Conservation (phyloP, 2,113 vertebrate genomes). For the Tragelaphus imberbis region DNA sequence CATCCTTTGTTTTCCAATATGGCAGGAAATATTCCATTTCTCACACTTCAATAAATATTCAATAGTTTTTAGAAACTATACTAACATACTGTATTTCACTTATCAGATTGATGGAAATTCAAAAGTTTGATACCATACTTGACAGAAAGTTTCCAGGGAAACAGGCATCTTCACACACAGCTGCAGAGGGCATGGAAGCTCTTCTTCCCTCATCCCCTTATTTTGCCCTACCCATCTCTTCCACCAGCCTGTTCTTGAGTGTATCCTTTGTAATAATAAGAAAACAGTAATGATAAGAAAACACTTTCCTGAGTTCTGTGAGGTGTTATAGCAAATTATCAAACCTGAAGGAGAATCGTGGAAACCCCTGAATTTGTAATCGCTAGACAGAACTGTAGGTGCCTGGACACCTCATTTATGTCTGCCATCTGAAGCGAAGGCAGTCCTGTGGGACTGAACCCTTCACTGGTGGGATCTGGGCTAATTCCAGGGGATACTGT, state of each 20-base stretch:
- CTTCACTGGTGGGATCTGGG: not conserved
- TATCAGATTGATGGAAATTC: not conserved
- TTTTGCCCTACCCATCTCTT: not conserved
- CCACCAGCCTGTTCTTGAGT: not conserved
- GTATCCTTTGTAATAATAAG: not conserved
- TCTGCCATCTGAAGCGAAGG: not conserved
- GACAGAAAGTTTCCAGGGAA: not conserved
- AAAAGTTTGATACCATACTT: not conserved
- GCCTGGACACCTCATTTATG: too few relatives aligned
- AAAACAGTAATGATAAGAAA: not conserved
- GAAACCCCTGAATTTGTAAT: not conserved
- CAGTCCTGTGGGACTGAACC: not conserved
- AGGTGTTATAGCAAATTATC: not conserved
- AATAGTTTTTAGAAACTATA: not conserved
- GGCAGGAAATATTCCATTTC: not conserved
- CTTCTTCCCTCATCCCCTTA: rapidly evolving
- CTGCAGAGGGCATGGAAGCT: not conserved
- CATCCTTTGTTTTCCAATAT: not conserved
- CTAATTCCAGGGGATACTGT: not conserved
- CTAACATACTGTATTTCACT: not conserved
- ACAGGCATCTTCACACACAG: rapidly evolving
- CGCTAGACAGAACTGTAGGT: not conserved
- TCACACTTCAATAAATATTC: not conserved
- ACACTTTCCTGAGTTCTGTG: not conserved
- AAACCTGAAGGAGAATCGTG: too few relatives aligned